Percentiles rank a stretch among this genome's conserved stretches.
These are phyloP conservation scores for Phalacrocorax carbo DNA, from an alignment of 2,113 vertebrate species.

Conservation along the genomic window DNA sequence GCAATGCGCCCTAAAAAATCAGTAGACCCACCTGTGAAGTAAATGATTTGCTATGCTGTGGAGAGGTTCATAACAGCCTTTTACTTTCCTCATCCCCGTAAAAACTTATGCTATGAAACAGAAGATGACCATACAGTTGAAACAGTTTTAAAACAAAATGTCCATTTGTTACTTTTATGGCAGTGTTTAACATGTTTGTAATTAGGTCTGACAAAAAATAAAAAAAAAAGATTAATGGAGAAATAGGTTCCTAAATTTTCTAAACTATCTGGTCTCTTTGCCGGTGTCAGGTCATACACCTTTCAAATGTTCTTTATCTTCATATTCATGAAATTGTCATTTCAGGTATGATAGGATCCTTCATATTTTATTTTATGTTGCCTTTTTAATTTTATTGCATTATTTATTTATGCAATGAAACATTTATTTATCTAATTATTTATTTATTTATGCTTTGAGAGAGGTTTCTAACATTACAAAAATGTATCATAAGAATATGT, in stretches of 20 bases:
- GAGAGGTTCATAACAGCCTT: background rate
- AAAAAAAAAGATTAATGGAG: background rate
- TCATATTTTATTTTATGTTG: background rate
- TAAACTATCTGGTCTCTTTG: background rate
- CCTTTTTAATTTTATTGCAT: no score
- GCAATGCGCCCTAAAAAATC: background rate
- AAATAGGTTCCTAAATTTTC: background rate
- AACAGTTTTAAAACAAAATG: background rate
- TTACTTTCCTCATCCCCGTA: background rate
- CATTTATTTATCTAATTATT: no score
- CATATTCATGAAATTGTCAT: background rate
- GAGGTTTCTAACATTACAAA: background rate
- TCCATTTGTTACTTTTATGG: background rate
- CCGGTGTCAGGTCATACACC: rapidly evolving
- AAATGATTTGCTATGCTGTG: background rate
- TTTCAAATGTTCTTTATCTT: background rate
- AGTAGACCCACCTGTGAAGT: background rate
- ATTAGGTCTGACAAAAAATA: background rate
- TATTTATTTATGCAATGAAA: no score
- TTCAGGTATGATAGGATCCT: background rate
- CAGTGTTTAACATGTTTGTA: background rate
- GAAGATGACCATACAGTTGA: background rate
- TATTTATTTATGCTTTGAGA: background rate
- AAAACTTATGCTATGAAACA: background rate
- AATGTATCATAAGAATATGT: rapidly evolving